Evolutionary conservation across 2,113 vertebrate genomes (phyloP).

Genomic region (Orthonyx spaldingii): DNA sequence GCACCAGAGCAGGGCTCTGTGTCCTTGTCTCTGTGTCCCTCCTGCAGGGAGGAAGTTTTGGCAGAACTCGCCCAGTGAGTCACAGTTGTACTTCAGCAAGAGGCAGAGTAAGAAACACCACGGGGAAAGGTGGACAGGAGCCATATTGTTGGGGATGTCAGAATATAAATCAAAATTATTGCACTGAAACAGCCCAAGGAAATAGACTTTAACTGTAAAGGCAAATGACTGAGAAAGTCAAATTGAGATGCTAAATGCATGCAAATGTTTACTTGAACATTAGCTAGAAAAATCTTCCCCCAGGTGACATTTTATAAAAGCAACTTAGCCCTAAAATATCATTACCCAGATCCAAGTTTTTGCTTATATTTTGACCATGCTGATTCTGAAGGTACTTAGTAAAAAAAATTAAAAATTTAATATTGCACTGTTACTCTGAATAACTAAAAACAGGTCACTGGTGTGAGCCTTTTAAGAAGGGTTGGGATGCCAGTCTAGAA

Average conservation of each 20-base stretch:
- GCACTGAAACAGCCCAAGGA: background rate
- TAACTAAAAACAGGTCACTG: background rate
- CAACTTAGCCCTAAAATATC: background rate
- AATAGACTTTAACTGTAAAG: background rate
- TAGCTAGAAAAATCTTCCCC: background rate
- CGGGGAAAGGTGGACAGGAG: background rate
- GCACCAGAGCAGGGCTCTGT: background rate
- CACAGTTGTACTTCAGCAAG: background rate
- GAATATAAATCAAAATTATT: background rate
- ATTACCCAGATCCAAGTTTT: background rate
- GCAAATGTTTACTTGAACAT: background rate
- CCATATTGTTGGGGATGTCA: background rate
- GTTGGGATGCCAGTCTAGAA: background rate
- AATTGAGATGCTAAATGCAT: background rate
- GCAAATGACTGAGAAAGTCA: background rate
- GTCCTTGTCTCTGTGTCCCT: background rate
- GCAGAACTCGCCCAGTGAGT: background rate
- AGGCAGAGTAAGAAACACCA: background rate
- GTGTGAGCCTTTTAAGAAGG: background rate
- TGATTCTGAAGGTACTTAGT: background rate
- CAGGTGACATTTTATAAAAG: background rate
- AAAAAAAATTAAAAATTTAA: background rate
- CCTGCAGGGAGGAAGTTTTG: background rate
- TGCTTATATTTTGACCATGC: background rate
- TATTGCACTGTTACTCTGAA: background rate